Base-by-base conservation (phyloP, 2,113 vertebrate genomes). In the Nothocercus julius region DNA sequence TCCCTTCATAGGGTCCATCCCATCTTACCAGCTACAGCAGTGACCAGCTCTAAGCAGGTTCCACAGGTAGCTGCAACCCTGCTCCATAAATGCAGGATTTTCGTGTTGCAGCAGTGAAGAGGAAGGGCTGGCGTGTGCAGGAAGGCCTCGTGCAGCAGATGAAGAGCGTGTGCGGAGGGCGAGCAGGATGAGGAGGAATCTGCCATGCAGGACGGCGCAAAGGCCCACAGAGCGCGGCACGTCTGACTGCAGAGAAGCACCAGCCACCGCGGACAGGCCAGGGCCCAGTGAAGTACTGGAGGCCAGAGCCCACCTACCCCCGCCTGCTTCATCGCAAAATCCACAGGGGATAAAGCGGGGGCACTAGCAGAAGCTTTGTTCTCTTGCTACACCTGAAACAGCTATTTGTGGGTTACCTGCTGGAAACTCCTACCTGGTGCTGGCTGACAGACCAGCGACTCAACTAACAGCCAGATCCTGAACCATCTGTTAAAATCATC, bases 281-380 rank as follows among this genome's bases (percentile, higher is more conserved):
- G 38, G 28, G 19, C 32, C 25, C 30, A 6, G 6, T 5, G 28
- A 34, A 82, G 0, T 0, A 4, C 42, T 2, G 0, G 25, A 54
- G 53, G 8, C 30, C 7, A 8, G 28, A 34, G 27, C 12, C 34
- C 79, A 13, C 25, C 21, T 5, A 5, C 17, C 24, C 68, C 11
- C 18, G 8, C 5, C n/a, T 75, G 59, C 51, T 16, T 4, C 36
- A 1, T 1, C 2, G 24, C 79, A 62, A 20, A 13, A 7, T 2
- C 0, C 1, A 1, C 6, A 28, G 4, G 88, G 77, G 62, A 24
- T 1, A 6, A 64, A n/a, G 68, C 1, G 3, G 14, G 19, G 27
- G 49, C 18, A 0, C 40, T 13, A 13, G 0, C 0, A 73, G 45
- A 10, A 70, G 32, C 36, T 75, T 59, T 0, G 0, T 0, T 42